phyloP scores from a whole-genome alignment of 2,888 invertebrate species.

The Troides oblongomaculatus region DNA sequence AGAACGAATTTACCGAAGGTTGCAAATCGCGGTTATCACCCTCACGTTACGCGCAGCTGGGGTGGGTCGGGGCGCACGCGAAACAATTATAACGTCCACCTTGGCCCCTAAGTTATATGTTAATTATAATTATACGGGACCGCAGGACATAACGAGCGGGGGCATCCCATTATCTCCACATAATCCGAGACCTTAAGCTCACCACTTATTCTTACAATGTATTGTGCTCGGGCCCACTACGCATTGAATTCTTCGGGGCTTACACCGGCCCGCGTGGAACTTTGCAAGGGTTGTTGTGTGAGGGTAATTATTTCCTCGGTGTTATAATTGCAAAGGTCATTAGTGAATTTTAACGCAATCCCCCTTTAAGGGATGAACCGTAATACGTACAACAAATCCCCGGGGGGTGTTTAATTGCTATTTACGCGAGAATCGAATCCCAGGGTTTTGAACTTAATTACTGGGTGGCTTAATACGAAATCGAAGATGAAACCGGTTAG shows the following conservation, averaged over 20 bases:
- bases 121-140: constrained; percentile 24
- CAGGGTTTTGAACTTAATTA: too few species aligned
- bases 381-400: constrained; percentile 3
- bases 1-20: background rate
- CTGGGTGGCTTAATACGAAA: too few species aligned
- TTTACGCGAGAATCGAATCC: background rate
- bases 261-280: background rate
- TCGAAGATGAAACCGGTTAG: too few species aligned
- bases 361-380: constrained; percentile 16
- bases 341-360: constrained; percentile 24
- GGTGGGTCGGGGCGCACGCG: background rate
- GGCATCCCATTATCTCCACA: constrained; percentile 31
- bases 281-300: background rate
- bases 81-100: constrained; percentile 17
- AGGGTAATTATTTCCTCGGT: constrained; percentile 23
- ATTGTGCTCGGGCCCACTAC: constrained; percentile 28
- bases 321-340: constrained; percentile 25
- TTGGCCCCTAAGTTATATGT: constrained; percentile 15
- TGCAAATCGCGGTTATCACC: constrained; percentile 3
- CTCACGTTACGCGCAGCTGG: background rate
- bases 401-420: background rate
- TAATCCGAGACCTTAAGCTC: constrained; percentile 36
- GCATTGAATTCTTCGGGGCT: constrained; percentile 30
- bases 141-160: constrained; percentile 15
- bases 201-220: constrained; percentile 34